phyloP scores from a whole-genome alignment of 2,113 vertebrate genomes.

The Alethe castanea region DNA sequence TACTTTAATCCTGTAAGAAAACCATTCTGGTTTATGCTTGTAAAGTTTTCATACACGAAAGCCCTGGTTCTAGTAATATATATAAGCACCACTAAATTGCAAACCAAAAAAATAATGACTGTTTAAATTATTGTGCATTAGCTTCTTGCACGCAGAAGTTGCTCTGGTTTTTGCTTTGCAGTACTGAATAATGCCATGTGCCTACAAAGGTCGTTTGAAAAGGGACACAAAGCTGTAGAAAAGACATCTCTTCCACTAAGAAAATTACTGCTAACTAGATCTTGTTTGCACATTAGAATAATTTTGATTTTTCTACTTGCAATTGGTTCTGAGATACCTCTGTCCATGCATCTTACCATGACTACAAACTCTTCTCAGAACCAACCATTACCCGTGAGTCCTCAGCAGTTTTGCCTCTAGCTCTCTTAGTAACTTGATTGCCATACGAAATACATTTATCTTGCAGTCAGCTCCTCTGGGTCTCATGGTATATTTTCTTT shows the following conservation, averaged over 20 bases:
- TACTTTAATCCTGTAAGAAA: not conserved
- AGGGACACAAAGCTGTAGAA: not conserved
- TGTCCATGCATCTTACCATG: not conserved
- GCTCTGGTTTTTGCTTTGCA: not conserved
- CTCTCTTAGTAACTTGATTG: not conserved
- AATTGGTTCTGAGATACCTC: not conserved
- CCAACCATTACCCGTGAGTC: not conserved
- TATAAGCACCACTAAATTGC: not conserved
- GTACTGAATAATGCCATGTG: not conserved
- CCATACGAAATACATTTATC: not conserved
- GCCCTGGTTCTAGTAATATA: not conserved
- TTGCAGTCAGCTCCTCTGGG: not conserved
- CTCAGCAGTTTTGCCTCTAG: not conserved
- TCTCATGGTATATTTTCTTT: not conserved
- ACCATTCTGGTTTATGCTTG: not conserved
- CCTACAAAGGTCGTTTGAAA: not conserved
- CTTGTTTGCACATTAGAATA: not conserved
- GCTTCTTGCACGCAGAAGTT: not conserved
- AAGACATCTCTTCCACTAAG: not conserved
- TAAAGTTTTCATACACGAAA: not conserved
- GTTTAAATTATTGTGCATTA: not conserved
- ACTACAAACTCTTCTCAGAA: not conserved
- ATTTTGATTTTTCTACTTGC: not conserved
- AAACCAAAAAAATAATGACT: not conserved
- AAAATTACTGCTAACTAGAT: not conserved